Evolutionary conservation across 2,888 invertebrate species (phyloP).

Genomic region (Troides oblongomaculatus): DNA sequence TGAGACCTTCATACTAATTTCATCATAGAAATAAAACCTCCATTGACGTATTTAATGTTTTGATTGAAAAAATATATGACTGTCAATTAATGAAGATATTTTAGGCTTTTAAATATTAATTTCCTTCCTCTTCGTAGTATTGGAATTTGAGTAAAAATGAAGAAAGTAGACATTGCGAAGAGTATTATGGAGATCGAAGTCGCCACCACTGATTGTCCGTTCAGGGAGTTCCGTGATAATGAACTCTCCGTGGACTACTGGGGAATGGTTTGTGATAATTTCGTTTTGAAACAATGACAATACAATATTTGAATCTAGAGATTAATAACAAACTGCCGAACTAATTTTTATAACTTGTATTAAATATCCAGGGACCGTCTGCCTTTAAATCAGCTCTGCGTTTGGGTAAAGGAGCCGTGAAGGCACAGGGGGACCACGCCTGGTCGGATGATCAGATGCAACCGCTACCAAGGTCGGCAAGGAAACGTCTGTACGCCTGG

Average conservation of each 20-base stretch:
- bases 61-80: too few relatives aligned
- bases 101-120: too few relatives aligned
- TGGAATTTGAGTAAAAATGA: conserved; percentile 23
- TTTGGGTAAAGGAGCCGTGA: conserved; percentile 40
- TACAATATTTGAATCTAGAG: too few relatives aligned
- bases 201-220: conserved; percentile 57
- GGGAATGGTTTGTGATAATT: conserved; percentile 57
- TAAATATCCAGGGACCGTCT: conserved; percentile 48
- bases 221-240: conserved; percentile 65
- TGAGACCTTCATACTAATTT: too few relatives aligned
- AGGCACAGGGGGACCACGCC: conserved; percentile 41
- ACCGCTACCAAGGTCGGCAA: conserved; percentile 62
- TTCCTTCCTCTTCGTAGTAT: background rate
- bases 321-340: too few relatives aligned
- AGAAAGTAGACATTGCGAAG: conserved; percentile 32
- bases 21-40: too few relatives aligned
- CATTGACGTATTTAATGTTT: too few relatives aligned
- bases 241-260: conserved; percentile 60
- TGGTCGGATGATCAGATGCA: conserved; percentile 70
- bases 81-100: too few relatives aligned
- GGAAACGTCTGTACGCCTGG: conserved; percentile 62
- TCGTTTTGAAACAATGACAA: background rate
- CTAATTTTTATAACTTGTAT: too few relatives aligned
- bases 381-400: conserved; percentile 44
- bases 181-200: conserved; percentile 35